phyloP scores from a whole-genome alignment of 2,888 invertebrate genomes.

The Metopia argyrocephala region DNA sequence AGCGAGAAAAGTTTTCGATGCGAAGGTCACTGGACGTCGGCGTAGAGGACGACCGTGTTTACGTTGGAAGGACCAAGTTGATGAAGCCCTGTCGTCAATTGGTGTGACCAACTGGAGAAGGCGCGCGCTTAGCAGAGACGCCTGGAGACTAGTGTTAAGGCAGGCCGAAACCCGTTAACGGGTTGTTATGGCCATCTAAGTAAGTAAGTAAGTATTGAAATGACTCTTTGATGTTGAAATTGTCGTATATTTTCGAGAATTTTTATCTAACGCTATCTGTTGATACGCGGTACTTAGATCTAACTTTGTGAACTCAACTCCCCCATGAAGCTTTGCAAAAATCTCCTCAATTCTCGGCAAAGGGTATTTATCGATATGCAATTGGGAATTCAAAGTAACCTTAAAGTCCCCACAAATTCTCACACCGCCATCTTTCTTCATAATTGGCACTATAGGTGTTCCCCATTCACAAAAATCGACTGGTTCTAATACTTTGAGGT shows the following conservation, averaged over 20 bases:
- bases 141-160: too few relatives aligned
- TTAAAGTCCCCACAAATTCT: constrained; percentile 61
- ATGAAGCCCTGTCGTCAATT: too few relatives aligned
- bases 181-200: too few relatives aligned
- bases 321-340: constrained; percentile 58
- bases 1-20: too few relatives aligned
- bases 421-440: constrained; percentile 70
- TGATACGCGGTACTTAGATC: constrained; percentile 72
- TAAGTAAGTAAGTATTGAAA: too few relatives aligned
- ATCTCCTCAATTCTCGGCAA: constrained; percentile 67
- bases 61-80: too few relatives aligned
- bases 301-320: constrained; percentile 63
- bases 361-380: constrained; percentile 62
- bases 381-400: constrained; percentile 65
- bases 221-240: constrained; percentile 67
- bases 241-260: constrained; percentile 66
- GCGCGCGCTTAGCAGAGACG: too few relatives aligned
- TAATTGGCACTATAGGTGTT: constrained; percentile 73
- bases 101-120: too few relatives aligned
- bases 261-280: constrained; percentile 71
- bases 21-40: too few relatives aligned
- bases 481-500: constrained; percentile 43
- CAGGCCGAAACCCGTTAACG: too few relatives aligned
- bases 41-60: too few relatives aligned
- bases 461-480: constrained; percentile 67